Evolutionary conservation across 2,888 invertebrate species (phyloP).

Genomic region (Cecidostiba fungosa): DNA sequence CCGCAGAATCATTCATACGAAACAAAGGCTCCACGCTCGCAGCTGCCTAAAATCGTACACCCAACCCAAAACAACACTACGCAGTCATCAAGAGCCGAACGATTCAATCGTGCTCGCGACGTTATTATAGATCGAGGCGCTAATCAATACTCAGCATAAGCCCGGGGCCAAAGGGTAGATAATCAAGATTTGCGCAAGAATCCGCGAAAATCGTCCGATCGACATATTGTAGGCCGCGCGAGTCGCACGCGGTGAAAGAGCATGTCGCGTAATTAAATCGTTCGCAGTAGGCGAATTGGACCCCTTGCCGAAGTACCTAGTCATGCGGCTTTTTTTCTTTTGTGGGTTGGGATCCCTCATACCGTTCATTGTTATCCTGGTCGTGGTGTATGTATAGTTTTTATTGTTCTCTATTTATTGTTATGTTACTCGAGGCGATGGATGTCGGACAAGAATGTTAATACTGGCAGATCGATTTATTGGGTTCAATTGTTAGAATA

Average conservation of each 20-base stretch:
- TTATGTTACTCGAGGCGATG: background rate
- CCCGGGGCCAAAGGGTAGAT: background rate
- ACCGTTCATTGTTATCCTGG: too few species aligned
- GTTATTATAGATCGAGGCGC: background rate
- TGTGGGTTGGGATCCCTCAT: background rate
- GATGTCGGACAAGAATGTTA: background rate
- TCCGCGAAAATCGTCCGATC: conserved; percentile 59
- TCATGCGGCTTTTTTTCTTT: background rate
- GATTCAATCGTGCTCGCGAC: conserved; percentile 12
- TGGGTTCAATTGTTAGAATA: background rate
- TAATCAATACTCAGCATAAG: conserved; percentile 49
- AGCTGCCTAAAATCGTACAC: background rate
- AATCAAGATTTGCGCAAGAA: conserved; percentile 44
- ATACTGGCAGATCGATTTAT: background rate
- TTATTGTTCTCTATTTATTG: background rate
- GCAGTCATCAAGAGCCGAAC: background rate
- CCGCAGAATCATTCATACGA: background rate
- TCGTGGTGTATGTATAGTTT: too few species aligned
- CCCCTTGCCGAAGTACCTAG: background rate
- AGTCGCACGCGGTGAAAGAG: conserved; percentile 46
- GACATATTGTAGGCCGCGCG: conserved; percentile 2
- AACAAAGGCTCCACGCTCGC: background rate
- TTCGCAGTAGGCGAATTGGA: conserved; percentile 35
- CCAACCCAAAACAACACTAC: background rate
- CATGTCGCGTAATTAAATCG: conserved; percentile 65